Base-by-base conservation (phyloP, 2,888 invertebrate genomes). In the Pollenia amentaria region DNA sequence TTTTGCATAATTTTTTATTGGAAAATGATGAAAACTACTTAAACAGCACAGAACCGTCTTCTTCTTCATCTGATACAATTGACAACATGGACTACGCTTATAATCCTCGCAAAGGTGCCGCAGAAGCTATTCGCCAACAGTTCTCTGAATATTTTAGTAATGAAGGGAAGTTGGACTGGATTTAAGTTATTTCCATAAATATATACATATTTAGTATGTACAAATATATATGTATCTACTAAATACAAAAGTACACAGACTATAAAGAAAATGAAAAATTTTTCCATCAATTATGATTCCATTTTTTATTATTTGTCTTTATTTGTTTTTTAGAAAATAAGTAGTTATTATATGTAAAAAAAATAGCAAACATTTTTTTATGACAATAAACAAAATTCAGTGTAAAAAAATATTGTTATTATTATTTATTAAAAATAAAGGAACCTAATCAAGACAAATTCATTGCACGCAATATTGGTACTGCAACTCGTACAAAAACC, bases 1-100 rank as follows among this genome's bases (percentile, higher is more conserved):
- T 67, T 67, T 21, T 67, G 48, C 67, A 67, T 14, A 67, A 67
- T 44, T 67, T 67, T 67, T 67, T 67, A 67, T 48, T 67, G 18
- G 4, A 46, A 29, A 67, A 42, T 42, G 44, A 64, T 64, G 18
- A 64, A 57, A 18, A 57, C 29, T 57, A 57, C 29, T 57, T 29
- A 7, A 42, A 38, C 42, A 64, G 18, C 18, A 40, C 64, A 64
- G 44, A 42, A 42, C 42, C 64, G 10, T 9, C 40, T 18, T 18
- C 64, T 11, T 16, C 16, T 38, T 38, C 8, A 60, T 38, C n/a
- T 60, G 38, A 60, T 44, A n/a, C 60, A 2, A 14, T 40, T 38
- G 6, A 14, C 60, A 60, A 38, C 14, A 60, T 40, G 40, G 53
- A 53, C 53, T 18, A 18, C 53, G 18, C 18, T 21, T 40, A 60